A percentile compares a stretch with the other conserved stretches of the same genome.
Conservation (phyloP, 2,888 invertebrate species). For the Apocheima hispidaria region DNA sequence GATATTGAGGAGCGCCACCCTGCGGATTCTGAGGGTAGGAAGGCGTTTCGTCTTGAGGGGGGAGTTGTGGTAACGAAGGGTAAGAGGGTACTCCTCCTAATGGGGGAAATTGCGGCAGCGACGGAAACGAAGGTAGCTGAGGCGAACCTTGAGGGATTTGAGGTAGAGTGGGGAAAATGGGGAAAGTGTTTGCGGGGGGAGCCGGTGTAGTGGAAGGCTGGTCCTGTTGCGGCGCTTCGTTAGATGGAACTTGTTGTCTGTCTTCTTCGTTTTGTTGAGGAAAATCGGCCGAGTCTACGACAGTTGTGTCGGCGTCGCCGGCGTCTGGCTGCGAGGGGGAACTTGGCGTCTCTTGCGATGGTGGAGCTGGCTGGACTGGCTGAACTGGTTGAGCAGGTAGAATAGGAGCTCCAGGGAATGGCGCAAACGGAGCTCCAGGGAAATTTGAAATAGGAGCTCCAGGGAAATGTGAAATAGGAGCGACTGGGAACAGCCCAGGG, state of each 20-base stretch:
- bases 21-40: constrained; percentile 34
- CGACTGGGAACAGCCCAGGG: constrained; percentile 45
- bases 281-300: constrained; percentile 74
- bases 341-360: constrained; percentile 42
- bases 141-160: constrained; percentile 31
- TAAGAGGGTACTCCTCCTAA: constrained; percentile 47
- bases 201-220: constrained; percentile 47
- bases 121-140: constrained; percentile 8
- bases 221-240: constrained; percentile 46
- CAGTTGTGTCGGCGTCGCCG: constrained; percentile 72
- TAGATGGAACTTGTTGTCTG: constrained; percentile 46
- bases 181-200: constrained; percentile 50
- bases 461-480: constrained; percentile 51
- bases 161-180: constrained; percentile 48
- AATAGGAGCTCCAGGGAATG: constrained; percentile 39
- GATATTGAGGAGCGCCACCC: constrained; percentile 27
- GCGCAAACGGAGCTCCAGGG: constrained; percentile 49
- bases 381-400: background rate
- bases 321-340: constrained; percentile 51
- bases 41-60: constrained; percentile 45
- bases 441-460: constrained; percentile 15
- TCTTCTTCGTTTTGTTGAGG: constrained; percentile 42
- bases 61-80: constrained; percentile 51
- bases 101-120: constrained; percentile 46
- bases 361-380: constrained; percentile 22